Evolutionary conservation across 1,140 invertebrate species (phyloP).

Genomic region (Drosophila truncata): DNA sequence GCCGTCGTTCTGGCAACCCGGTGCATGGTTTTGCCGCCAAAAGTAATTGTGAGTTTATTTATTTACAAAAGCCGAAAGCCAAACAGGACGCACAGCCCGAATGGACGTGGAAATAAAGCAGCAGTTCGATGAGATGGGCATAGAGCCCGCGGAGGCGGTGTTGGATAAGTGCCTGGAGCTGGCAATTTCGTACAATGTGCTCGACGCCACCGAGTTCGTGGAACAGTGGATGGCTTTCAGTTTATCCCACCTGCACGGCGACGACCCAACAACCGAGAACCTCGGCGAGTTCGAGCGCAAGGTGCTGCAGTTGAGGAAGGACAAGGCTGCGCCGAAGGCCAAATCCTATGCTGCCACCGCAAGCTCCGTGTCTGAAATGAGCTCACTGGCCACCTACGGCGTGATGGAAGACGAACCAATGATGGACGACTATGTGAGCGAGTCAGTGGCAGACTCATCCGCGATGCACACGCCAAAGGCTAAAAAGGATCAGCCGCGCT

Average conservation of each 20-base stretch:
- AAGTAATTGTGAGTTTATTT: slow-evolving; percentile 37
- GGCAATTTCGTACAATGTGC: slow-evolving; percentile 87
- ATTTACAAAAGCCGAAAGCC: slow-evolving; percentile 26
- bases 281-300: slow-evolving; percentile 88
- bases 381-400: slow-evolving; percentile 55
- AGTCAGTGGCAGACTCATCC: slow-evolving; percentile 18
- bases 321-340: slow-evolving; percentile 47
- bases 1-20: slow-evolving; percentile 1
- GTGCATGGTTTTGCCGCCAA: slow-evolving; percentile 54
- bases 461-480: slow-evolving; percentile 61
- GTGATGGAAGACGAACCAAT: slow-evolving; percentile 62
- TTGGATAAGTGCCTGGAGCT: slow-evolving; percentile 86
- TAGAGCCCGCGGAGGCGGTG: slow-evolving; percentile 65
- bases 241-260: slow-evolving; percentile 87
- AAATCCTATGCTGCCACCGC: slow-evolving; percentile 19
- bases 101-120: slow-evolving; percentile 77
- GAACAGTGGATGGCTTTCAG: slow-evolving; percentile 90
- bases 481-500: slow-evolving; percentile 16
- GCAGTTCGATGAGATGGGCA: slow-evolving; percentile 82
- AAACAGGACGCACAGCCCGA: slow-evolving; percentile 6
- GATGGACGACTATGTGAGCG: slow-evolving; percentile 65
- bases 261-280: slow-evolving; percentile 86
- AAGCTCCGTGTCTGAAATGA: slow-evolving; percentile 21
- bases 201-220: slow-evolving; percentile 88
- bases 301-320: slow-evolving; percentile 87